These are phyloP conservation scores for Baronia brevicornis DNA, from an alignment of 2,888 invertebrate genomes.

Conservation along the genomic window DNA sequence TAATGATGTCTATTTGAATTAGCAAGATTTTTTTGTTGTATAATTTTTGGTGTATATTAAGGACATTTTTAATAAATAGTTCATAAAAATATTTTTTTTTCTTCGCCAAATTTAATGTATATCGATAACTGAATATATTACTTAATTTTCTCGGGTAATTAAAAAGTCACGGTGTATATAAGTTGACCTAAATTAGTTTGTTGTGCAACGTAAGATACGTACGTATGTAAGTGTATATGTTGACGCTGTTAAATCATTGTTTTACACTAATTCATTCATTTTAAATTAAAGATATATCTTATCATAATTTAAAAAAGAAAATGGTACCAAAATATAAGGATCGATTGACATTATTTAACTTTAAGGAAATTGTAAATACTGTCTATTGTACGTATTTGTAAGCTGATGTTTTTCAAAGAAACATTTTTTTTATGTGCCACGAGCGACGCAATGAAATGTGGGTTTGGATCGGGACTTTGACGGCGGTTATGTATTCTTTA, in stretches of 20 bases:
- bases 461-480: slow-evolving; percentile 24
- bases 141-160: too few species aligned
- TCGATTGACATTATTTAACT: slow-evolving; percentile 39
- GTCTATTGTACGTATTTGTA: slow-evolving; percentile 61
- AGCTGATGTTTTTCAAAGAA: slow-evolving; percentile 51
- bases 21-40: too few species aligned
- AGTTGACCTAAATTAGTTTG: too few species aligned
- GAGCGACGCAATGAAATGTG: slow-evolving; percentile 29
- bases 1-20: too few species aligned
- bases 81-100: too few species aligned
- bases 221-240: slow-evolving; percentile 28
- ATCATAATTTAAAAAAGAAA: slow-evolving; percentile 25
- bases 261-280: slow-evolving; percentile 12
- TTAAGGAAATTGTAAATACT: slow-evolving; percentile 63
- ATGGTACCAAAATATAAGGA: slow-evolving; percentile 47
- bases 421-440: slow-evolving; percentile 31
- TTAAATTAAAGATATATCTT: slow-evolving; percentile 19
- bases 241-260: slow-evolving; percentile 20
- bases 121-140: too few species aligned
- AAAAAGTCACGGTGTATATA: slow-evolving; percentile 21
- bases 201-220: too few species aligned
- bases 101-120: too few species aligned
- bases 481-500: slow-evolving; percentile 23
- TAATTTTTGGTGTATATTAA: too few species aligned
- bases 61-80: too few species aligned